Base-by-base conservation (phyloP, 2,113 vertebrate species). In the Sphaerodactylus townsendi region DNA sequence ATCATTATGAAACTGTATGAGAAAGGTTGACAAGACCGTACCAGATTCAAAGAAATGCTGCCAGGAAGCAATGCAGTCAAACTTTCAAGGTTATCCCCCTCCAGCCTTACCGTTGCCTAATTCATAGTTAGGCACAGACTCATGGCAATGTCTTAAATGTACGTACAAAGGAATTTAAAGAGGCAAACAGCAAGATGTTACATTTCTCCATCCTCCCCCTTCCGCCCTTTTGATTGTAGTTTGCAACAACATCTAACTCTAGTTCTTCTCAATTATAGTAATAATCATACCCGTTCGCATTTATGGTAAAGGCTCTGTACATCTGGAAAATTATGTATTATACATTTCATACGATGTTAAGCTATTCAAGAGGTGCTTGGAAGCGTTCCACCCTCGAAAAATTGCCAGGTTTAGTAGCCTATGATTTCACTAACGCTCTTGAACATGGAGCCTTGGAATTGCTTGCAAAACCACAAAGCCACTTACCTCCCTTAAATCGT, bases 401-500 rank as follows among this genome's bases (percentile, higher is more conserved):
- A 50, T 56, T 23, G 41, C 64, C 11, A 0, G 0, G 53, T 23
- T 69, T 0, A 56, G 1, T 0, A 68, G 50, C 8, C 3, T 37
- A 2, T 1, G 0, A 0, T 2, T 53, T 73, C 25, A 30, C n/a
- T 77, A 76, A 37, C 35, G 23, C 44, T 91, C 50, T 48, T 7
- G 86, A 73, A 17, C 13, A 64, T 33, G 33, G 28, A 79, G 13
- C 30, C 64, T 39, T 0, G 0, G 30, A 72, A 33, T 56, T 0
- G 0, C 74, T 48, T 0, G 0, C 17, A n/a, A 46, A 59, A n/a
- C 33, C 64, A 23, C 1, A 28, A 75, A 46, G 84, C 28, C 65
- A 93, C 92, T 35, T 95, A 99, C 98, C 97, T 98, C 98, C 94
- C 96, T 96, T 69, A 97, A 83, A 46, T 99, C 98, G 0, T 95